These are phyloP conservation scores for Syrmaticus mikado DNA, from an alignment of 2,113 vertebrate genomes.

Conservation along the genomic window DNA sequence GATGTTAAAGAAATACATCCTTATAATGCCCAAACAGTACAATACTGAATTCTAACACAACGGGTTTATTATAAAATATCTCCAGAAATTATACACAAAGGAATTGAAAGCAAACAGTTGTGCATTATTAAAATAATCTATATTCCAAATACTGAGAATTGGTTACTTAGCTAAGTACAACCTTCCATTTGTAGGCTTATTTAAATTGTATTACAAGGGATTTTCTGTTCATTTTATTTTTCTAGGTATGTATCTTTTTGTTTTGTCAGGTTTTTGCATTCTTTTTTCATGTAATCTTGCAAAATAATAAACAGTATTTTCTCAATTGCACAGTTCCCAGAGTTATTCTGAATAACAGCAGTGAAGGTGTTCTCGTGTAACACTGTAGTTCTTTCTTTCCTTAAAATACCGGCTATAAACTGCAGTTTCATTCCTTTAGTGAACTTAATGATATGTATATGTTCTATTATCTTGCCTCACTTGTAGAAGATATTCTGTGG, in stretches of 20 bases:
- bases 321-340: not conserved
- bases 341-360: not conserved
- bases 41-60: no score
- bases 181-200: no score
- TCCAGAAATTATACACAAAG: no score
- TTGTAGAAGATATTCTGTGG: not conserved
- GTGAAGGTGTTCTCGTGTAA: not conserved
- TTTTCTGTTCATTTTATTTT: not conserved
- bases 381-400: not conserved
- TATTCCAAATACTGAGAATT: no score
- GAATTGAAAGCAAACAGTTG: no score
- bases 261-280: not conserved
- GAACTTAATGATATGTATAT: not conserved
- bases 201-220: no score
- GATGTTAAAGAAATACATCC: no score
- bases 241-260: not conserved
- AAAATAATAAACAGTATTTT: not conserved
- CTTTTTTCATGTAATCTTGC: not conserved
- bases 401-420: not conserved
- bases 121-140: no score
- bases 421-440: not conserved
- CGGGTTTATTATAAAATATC: no score
- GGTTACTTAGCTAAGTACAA: no score
- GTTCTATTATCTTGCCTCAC: not conserved
- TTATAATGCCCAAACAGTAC: no score